Percentiles rank a stretch among this genome's conserved stretches.
phyloP scores from a whole-genome alignment of 2,797 vertebrate species.

The Rhyacichthys aspro region DNA sequence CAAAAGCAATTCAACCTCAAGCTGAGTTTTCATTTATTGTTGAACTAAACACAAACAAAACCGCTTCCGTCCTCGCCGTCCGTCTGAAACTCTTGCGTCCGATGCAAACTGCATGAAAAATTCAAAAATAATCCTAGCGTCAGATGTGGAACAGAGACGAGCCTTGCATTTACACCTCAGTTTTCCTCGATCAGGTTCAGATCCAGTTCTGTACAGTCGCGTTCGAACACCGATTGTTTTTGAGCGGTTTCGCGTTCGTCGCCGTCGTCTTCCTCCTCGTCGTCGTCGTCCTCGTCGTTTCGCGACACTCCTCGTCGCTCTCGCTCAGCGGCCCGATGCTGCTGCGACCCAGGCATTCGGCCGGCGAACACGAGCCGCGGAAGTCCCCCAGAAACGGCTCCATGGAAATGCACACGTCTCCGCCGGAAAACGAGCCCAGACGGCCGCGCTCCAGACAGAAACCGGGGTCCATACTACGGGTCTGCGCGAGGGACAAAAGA shows the following conservation, averaged over 20 bases:
- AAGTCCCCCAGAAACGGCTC: conserved; percentile 82
- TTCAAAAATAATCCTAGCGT: background rate
- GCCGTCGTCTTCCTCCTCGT: conserved; percentile 70
- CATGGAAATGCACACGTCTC: conserved; percentile 76
- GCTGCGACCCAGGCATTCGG: conserved; percentile 80
- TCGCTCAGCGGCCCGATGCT: conserved; percentile 88
- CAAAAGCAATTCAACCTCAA: too few relatives aligned
- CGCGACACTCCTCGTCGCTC: conserved; percentile 85
- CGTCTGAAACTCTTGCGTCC: too few relatives aligned
- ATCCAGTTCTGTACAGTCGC: conserved; percentile 93
- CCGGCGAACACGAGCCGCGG: conserved; percentile 80
- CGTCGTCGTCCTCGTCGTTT: conserved; percentile 75
- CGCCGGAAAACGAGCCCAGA: conserved; percentile 66
- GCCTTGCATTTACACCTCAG: conserved; percentile 76
- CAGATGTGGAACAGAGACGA: conserved; percentile 35
- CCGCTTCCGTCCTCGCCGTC: too few relatives aligned
- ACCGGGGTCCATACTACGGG: conserved; percentile 79
- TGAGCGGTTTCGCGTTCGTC: conserved; percentile 74
- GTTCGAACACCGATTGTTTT: conserved; percentile 86
- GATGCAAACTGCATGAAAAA: background rate
- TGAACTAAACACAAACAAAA: too few relatives aligned
- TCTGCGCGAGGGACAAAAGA: conserved; percentile 54
- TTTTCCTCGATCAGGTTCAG: conserved; percentile 94
- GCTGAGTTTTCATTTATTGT: too few relatives aligned
- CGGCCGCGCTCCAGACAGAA: conserved; percentile 77